Evolutionary conservation across 2,888 invertebrate species (phyloP), one percentile per base, ranked within the genome.

Genomic region (Acrobeloides nanus): DNA sequence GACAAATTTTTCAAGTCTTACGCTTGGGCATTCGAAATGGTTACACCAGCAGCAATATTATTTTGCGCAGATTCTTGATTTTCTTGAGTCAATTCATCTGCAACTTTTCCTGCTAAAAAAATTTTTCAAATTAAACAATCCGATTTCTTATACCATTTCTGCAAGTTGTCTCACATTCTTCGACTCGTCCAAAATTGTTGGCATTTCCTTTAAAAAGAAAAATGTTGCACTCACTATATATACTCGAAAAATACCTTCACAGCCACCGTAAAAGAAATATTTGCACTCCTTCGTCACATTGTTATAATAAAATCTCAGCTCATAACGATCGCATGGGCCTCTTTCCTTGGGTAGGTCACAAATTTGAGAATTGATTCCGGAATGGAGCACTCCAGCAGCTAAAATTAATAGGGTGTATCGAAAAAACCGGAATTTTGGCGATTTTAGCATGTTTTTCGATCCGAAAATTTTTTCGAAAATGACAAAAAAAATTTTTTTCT

Each of bases 221-320:
- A 8, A 7, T 35, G 15, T 35, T 8, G 8, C 17, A 20, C 7
- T n/a, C 18, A 10, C 8, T 35, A 8, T 23, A n/a, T 35, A 35
- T 8, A 8, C 17, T 7, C 15, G 18, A 8, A 20, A 8, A 35
- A 15, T 15, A 35, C 15, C 17, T 25, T 66, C 64, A 49, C 72
- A 72, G 20, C 72, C 72, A 33, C 73, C 70, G 60, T 60, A 72
- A 62, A 72, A 71, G 63, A 72, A 72, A 51, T 72, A 71, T 38
- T 72, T 68, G 63, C 72, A 72, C 50, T 69, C 69, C 33, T 53
- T 37, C n/a, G 57, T 27, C 18, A 57, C 49, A 18, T 26, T 33
- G 40, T 64, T 59, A 41, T 51, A 59, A 43, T 63, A 57, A 43
- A 63, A 63, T 24, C 71, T 55, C 7, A 73, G 61, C 46, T 73